These are phyloP conservation scores for Monochamus saltuarius DNA, from an alignment of 1,140 invertebrate genomes.

Conservation along the genomic window DNA sequence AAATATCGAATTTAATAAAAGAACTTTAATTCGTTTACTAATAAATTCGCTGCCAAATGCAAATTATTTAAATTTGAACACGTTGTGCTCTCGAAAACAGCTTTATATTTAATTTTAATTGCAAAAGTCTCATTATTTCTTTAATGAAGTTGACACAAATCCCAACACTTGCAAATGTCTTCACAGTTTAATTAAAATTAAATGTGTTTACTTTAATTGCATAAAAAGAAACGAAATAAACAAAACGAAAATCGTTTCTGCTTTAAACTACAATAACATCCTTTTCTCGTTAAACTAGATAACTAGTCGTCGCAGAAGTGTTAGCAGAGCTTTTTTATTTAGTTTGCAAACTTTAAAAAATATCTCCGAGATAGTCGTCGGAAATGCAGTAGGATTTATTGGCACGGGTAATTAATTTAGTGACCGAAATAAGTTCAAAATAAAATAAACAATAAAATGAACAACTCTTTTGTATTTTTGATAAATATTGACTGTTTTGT, in stretches of 20 bases:
- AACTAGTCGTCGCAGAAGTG: too few relatives aligned
- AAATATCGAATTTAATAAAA: conserved; percentile 15
- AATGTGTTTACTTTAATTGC: conserved; percentile 39
- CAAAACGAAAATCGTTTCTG: not conserved
- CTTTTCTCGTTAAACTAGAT: too few relatives aligned
- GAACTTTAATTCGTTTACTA: conserved; percentile 26
- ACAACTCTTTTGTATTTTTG: too few relatives aligned
- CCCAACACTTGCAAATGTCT: conserved; percentile 36
- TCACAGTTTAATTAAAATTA: conserved; percentile 40
- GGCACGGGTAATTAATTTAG: too few relatives aligned
- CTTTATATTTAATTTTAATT: conserved; percentile 44
- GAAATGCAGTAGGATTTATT: too few relatives aligned
- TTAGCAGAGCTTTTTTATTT: too few relatives aligned
- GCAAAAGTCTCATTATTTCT: conserved; percentile 44
- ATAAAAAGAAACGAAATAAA: conserved; percentile 12
- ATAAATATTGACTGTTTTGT: too few relatives aligned
- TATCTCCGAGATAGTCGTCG: too few relatives aligned
- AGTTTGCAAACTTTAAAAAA: too few relatives aligned
- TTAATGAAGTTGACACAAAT: conserved; percentile 43
- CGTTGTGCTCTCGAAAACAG: conserved; percentile 23
- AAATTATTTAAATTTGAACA: conserved; percentile 33
- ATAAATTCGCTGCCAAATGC: conserved; percentile 31
- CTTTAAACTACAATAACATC: too few relatives aligned
- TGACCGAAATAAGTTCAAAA: too few relatives aligned
- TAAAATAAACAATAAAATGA: too few relatives aligned